Evolutionary conservation across 2,888 invertebrate genomes (phyloP), one percentile per base, ranked within the genome.

Genomic region (Plagodis dolabraria): DNA sequence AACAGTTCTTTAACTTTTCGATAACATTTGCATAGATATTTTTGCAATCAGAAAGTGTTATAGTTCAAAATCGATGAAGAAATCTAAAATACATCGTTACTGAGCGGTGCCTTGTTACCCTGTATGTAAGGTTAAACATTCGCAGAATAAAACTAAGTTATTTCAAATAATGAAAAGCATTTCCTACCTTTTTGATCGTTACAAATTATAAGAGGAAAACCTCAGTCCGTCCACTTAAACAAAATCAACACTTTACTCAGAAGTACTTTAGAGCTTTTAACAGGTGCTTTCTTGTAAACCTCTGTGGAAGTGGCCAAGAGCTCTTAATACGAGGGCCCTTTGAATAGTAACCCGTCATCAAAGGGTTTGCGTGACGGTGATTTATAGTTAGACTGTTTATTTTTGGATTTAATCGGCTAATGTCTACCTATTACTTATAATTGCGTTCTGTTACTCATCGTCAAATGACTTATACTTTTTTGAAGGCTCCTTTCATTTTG

Each of bases 311-410:
- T n/a, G n/a, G 67, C 60, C 58, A 61, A 72, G 70, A 60, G 67
- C 75, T 70, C 74, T 80, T 75, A 67, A 70, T 73, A 68, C 64
- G 57, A 76, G 76, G 68, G 72, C 69, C 67, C 75, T 76, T 77
- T 74, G 34, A 71, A 70, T 70, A 71, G 65, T 65, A 69, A 68
- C 72, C 67, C 52, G 53, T 51, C 49, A 47, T 40, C 54, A 36
- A 53, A 53, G 60, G 44, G 54, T 61, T 54, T 58, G 48, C 48
- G 52, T 45, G 52, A 49, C 43, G 53, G 35, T 45, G 47, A 57
- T 57, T 60, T 57, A 60, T 62, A 60, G 53, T 57, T 57, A 44
- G 8, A 33, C 22, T 45, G 54, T 56, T 55, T 49, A 47, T 50
- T 55, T 54, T 22, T 49, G 7, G 8, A 47, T 36, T 46, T 34